Evolutionary conservation across 2,113 vertebrate genomes (phyloP).

Genomic region (Puntigrus tetrazona): DNA sequence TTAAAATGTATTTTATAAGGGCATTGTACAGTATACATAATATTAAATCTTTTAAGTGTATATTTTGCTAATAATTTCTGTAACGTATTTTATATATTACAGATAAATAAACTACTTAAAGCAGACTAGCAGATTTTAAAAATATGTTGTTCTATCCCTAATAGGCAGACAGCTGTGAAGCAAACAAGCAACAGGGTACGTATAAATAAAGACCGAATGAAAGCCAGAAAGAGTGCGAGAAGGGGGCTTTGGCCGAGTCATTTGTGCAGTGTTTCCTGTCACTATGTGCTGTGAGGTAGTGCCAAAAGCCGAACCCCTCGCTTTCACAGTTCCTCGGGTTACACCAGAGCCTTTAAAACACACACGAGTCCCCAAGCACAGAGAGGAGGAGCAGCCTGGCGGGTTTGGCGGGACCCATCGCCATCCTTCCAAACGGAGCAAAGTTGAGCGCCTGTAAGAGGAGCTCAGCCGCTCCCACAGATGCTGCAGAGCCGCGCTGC

Average conservation of each 20-base stretch:
- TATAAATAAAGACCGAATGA: background rate
- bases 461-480: conserved; percentile 55
- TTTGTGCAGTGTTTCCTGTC: conserved; percentile 54
- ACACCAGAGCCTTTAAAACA: background rate
- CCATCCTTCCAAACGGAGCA: conserved; percentile 45
- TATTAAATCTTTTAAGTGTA: background rate
- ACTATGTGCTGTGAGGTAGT: conserved; percentile 57
- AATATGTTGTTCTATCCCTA: background rate
- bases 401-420: conserved; percentile 39
- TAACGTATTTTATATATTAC: background rate
- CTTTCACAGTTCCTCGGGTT: conserved; percentile 39
- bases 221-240: background rate
- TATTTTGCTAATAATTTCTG: background rate
- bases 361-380: background rate
- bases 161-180: conserved; percentile 21
- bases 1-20: background rate
- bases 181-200: background rate
- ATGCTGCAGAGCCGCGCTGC: conserved; percentile 45
- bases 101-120: background rate
- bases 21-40: background rate
- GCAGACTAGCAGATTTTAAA: background rate
- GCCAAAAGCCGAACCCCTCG: conserved; percentile 30
- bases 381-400: conserved; percentile 39
- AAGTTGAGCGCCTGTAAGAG: conserved; percentile 45
- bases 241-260: background rate